Percentiles rank a stretch among this genome's conserved stretches.
Evolutionary conservation across 2,113 vertebrate genomes (phyloP).

Genomic region (Anguilla japonica): DNA sequence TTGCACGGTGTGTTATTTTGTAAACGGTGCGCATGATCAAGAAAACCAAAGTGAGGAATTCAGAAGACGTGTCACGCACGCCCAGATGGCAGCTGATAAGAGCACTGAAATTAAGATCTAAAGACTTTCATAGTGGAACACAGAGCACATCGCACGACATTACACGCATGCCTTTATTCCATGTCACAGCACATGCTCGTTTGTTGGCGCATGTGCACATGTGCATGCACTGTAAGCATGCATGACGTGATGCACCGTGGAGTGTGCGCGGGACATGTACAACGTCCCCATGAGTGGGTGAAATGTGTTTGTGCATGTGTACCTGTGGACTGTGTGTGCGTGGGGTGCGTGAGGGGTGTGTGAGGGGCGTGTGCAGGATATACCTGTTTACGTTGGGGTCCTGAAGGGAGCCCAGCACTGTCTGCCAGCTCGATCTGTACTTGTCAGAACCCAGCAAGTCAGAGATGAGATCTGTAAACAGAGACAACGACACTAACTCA

Average conservation of each 20-base stretch:
- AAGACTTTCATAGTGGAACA: neutral
- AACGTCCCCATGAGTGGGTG: neutral
- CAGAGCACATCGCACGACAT: too few relatives aligned
- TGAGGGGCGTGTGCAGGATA: neutral
- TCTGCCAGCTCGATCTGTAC: conserved; percentile 82
- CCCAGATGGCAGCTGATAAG: neutral
- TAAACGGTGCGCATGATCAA: neutral
- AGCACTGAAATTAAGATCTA: neutral
- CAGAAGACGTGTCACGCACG: neutral
- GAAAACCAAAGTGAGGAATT: neutral
- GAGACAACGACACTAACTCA: conserved; percentile 6
- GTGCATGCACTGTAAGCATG: too few relatives aligned
- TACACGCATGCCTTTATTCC: too few relatives aligned
- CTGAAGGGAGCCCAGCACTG: conserved; percentile 82
- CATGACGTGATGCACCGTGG: neutral
- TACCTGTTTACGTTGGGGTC: conserved; percentile 87
- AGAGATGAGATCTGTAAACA: conserved; percentile 75
- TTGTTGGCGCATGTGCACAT: too few relatives aligned
- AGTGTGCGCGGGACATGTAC: conserved; percentile 11
- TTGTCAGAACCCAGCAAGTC: conserved; percentile 81
- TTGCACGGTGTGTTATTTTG: neutral
- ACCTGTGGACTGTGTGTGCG: neutral
- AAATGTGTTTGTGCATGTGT: conserved; percentile 2
- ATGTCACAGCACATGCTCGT: too few relatives aligned
- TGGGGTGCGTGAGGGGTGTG: neutral